Evolutionary conservation across 2,888 invertebrate species (phyloP).

Genomic region (Mesochorus sp.): DNA sequence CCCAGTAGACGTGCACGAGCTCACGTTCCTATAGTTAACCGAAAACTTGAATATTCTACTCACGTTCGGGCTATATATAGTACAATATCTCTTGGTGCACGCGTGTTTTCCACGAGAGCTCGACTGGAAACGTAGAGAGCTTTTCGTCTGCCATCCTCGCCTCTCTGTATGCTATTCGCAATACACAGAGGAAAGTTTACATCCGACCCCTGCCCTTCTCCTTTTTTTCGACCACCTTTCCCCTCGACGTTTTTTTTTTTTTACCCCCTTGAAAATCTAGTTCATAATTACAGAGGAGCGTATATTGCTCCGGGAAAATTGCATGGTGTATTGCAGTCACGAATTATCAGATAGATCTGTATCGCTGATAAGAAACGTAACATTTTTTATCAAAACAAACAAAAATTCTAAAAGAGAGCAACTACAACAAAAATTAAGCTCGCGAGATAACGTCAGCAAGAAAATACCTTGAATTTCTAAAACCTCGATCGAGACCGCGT

Average conservation of each 20-base stretch:
- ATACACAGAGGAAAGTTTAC: constrained; percentile 49
- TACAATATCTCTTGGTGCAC: constrained; percentile 66
- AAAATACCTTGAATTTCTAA: too few relatives aligned
- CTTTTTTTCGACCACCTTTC: constrained; percentile 20
- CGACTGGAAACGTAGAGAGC: constrained; percentile 65
- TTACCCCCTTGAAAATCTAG: constrained; percentile 36
- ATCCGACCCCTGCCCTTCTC: constrained; percentile 18
- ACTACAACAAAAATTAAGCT: too few relatives aligned
- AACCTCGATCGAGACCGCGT: too few relatives aligned
- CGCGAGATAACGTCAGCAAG: too few relatives aligned
- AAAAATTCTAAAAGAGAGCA: too few relatives aligned
- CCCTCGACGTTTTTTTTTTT: background rate
- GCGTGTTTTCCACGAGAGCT: constrained; percentile 73
- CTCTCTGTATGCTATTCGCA: constrained; percentile 24
- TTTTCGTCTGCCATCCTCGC: constrained; percentile 64
- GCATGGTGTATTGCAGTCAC: constrained; percentile 23
- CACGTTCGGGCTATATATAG: constrained; percentile 73
- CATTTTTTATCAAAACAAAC: too few relatives aligned
- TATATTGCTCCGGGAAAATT: constrained; percentile 18
- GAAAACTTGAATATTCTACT: constrained; percentile 69
- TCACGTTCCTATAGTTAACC: constrained; percentile 68
- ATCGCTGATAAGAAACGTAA: background rate
- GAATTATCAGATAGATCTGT: constrained; percentile 7
- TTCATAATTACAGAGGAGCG: constrained; percentile 49
- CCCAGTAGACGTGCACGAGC: constrained; percentile 47